These are phyloP conservation scores for Meandrusa payeni DNA, from an alignment of 2,888 invertebrate genomes.

Conservation along the genomic window DNA sequence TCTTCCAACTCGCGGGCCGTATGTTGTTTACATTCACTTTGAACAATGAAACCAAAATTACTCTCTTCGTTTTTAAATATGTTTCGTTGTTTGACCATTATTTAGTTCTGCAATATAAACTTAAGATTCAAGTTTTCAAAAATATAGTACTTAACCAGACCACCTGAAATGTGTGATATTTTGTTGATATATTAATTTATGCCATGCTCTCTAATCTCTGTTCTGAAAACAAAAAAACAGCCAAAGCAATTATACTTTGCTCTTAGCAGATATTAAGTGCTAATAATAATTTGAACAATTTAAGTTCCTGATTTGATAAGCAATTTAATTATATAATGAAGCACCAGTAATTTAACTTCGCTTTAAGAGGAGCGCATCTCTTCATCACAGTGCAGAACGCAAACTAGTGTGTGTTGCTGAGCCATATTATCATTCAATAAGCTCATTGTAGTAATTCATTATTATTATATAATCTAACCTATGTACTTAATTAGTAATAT, in stretches of 20 bases:
- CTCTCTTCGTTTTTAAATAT: too few species aligned
- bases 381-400: slow-evolving; percentile 27
- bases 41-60: too few species aligned
- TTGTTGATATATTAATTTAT: slow-evolving; percentile 50
- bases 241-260: slow-evolving; percentile 18
- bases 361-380: slow-evolving; percentile 23
- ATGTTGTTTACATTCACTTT: too few species aligned
- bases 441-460: slow-evolving; percentile 42
- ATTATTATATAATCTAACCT: slow-evolving; percentile 49
- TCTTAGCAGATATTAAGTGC: slow-evolving; percentile 11
- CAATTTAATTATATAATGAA: slow-evolving; percentile 4
- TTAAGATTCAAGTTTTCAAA: slow-evolving; percentile 43
- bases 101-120: slow-evolving; percentile 48
- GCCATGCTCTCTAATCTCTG: slow-evolving; percentile 64
- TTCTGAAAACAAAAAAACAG: slow-evolving; percentile 27
- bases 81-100: slow-evolving; percentile 49
- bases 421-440: slow-evolving; percentile 58
- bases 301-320: slow-evolving; percentile 37
- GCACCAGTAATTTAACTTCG: slow-evolving; percentile 8
- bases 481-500: slow-evolving; percentile 79
- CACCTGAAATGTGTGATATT: slow-evolving; percentile 75
- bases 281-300: slow-evolving; percentile 29
- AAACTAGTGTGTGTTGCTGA: slow-evolving; percentile 48
- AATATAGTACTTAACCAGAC: slow-evolving; percentile 68
- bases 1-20: slow-evolving; percentile 11